phyloP scores from a whole-genome alignment of 2,797 vertebrate genomes.

The Neosilurus mollespiculum region DNA sequence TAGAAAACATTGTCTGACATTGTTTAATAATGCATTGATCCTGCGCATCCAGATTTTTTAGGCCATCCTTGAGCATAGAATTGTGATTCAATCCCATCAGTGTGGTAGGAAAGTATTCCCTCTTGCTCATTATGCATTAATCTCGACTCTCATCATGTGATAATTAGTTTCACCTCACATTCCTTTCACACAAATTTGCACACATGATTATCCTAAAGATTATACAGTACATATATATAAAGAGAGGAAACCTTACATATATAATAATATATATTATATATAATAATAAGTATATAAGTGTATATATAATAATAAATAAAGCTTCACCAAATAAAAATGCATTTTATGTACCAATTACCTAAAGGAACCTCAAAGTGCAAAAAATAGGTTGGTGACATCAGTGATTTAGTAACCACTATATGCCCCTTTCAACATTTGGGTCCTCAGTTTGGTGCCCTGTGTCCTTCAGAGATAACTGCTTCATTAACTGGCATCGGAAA shows the following conservation, averaged over 20 bases:
- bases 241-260: no score
- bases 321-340: constrained; percentile 11
- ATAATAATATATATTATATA: no score
- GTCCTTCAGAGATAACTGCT: constrained; percentile 51
- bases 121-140: constrained; percentile 6
- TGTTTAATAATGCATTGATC: not conserved
- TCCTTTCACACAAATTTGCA: not conserved
- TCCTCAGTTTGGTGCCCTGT: constrained; percentile 41
- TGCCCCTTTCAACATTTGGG: constrained; percentile 34
- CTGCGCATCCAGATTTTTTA: no score
- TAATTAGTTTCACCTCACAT: not conserved
- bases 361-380: constrained; percentile 41
- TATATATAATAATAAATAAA: constrained; percentile 14
- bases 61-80: not conserved
- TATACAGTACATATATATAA: no score
- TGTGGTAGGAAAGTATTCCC: not conserved
- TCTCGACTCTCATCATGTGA: not conserved
- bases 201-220: not conserved
- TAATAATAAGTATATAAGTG: no score
- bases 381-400: constrained; percentile 46
- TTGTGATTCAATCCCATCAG: not conserved
- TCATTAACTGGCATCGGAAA: constrained; percentile 44
- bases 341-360: constrained; percentile 21
- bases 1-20: not conserved
- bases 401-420: constrained; percentile 29